Evolutionary conservation across 1,140 invertebrate genomes (phyloP).

Genomic region (Ericerus pela): DNA sequence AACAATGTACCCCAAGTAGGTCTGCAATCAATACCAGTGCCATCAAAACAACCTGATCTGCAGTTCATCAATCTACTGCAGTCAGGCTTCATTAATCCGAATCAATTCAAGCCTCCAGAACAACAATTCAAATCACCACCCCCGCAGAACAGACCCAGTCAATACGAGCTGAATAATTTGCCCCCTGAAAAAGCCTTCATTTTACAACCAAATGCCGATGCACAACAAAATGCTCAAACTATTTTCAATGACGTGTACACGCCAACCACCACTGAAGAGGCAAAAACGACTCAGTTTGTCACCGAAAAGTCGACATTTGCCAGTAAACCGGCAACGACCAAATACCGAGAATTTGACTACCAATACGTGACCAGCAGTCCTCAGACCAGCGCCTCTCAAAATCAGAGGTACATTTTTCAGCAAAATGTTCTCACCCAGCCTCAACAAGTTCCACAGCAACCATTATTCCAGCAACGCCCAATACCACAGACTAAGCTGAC

Average conservation of each 20-base stretch:
- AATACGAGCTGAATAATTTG: neutral
- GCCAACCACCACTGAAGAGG: neutral
- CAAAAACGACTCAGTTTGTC: neutral
- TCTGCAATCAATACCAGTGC: neutral
- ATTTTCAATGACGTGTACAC: neutral
- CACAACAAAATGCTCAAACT: neutral
- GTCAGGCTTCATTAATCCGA: neutral
- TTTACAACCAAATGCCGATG: neutral
- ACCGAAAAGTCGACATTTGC: neutral
- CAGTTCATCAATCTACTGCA: neutral
- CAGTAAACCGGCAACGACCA: neutral
- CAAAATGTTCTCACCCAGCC: conserved; percentile 27
- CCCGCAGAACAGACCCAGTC: no score
- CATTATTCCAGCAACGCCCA: conserved; percentile 13
- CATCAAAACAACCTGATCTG: neutral
- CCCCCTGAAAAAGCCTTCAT: neutral
- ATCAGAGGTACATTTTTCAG: conserved; percentile 24
- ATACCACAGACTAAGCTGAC: conserved; percentile 26
- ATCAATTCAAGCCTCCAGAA: neutral
- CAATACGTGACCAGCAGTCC: conserved; percentile 24
- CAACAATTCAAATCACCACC: no score
- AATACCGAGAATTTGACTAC: neutral
- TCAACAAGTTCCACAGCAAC: conserved; percentile 24
- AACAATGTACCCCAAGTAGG: neutral
- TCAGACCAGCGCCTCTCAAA: conserved; percentile 32